Evolutionary conservation across 2,888 invertebrate genomes (phyloP), one percentile per base, ranked within the genome.

Genomic region (Meganola albula): DNA sequence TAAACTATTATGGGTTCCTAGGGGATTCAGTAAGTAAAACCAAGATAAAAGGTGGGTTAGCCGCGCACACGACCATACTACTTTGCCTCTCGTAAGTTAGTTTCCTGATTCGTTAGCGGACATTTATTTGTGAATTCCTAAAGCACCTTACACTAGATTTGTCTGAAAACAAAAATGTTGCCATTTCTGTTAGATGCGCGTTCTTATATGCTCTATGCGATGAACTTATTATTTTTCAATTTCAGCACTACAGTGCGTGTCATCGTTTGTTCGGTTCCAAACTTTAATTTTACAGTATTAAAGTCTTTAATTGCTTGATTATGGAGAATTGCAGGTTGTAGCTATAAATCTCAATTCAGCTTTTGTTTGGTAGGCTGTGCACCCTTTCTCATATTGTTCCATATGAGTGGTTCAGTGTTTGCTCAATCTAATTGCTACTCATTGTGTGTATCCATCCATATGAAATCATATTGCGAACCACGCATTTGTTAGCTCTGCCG

Each of bases 351-450:
- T 26, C 48, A 55, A 60, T 55, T 57, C 44, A 53, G 65, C 71
- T 65, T 73, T 78, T 79, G 79, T 80, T 72, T 73, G 71, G 60
- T 55, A 61, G 59, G 47, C 54, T 53, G 57, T 60, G 66, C 66
- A 72, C 76, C 77, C 76, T 72, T 76, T 68, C 76, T 72, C 74
- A 73, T 78, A 80, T 80, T 79, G 79, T 84, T 78, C 69, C 73
- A 59, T 58, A 51, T 63, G 78, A 77, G 72, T 72, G 79, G 72
- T 63, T 69, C 63, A 60, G 60, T 78, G 78, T 83, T 83, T 83
- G 82, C 70, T 70, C 75, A 75, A 78, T 82, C 77, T 83, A 83
- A 83, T 84, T 82, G 83, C 79, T 75, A 79, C 72, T 77, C 77
- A 69, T 60, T 54, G 58, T 53, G 64, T 57, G 71, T 66, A 79